A percentile compares a stretch with the other conserved stretches of the same genome.
Evolutionary conservation across 2,797 vertebrate species (phyloP).

Genomic region (Passerculus sandwichensis): DNA sequence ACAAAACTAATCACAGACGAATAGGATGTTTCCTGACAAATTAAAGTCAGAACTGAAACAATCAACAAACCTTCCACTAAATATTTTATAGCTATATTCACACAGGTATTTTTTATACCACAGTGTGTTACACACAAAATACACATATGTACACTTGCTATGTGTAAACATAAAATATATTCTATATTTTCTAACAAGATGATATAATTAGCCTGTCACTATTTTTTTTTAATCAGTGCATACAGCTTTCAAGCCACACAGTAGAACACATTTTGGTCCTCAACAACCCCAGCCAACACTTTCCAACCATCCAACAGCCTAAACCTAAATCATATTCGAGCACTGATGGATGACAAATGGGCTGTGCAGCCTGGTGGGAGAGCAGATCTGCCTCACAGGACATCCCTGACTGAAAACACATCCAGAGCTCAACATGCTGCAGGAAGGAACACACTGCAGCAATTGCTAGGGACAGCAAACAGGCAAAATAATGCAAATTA

Average conservation of each 20-base stretch:
- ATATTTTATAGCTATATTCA: conserved; percentile 24
- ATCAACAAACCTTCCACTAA: conserved; percentile 26
- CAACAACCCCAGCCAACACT: not conserved
- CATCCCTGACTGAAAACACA: not conserved
- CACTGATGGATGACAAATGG: not conserved
- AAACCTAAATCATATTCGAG: not conserved
- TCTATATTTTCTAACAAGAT: not conserved
- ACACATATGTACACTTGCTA: too few species aligned
- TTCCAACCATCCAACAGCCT: not conserved
- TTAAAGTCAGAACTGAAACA: conserved; percentile 41
- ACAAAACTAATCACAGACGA: conserved; percentile 50
- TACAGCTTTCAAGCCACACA: not conserved
- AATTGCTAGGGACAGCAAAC: not conserved
- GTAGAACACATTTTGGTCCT: not conserved
- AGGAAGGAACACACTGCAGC: not conserved
- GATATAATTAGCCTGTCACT: not conserved
- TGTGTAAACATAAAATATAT: not conserved
- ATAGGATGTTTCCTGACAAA: conserved; percentile 51
- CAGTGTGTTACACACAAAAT: not conserved
- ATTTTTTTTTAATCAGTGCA: not conserved
- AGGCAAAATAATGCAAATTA: not conserved
- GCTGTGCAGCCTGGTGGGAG: not conserved
- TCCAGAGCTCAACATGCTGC: not conserved
- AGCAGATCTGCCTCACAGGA: not conserved
- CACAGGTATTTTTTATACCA: not conserved